Evolutionary conservation across 2,113 vertebrate species (phyloP), one percentile per base, ranked within the genome.

Genomic region (Setophaga petechia): DNA sequence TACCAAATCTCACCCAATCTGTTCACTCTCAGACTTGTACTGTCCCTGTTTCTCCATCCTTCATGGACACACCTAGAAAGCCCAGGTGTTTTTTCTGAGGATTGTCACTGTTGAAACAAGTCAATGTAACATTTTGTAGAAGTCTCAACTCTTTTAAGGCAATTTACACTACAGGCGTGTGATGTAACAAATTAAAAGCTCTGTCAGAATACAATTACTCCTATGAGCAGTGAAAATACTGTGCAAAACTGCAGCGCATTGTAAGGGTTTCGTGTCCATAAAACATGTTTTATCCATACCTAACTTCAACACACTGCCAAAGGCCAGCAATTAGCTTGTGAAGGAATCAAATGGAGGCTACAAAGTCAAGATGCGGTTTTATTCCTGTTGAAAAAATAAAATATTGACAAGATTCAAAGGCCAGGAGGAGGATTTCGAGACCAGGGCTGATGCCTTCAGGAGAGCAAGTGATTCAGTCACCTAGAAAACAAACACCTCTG

Each of bases 1-100:
- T 20, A 78, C 73, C 41, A 52, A 84, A 95, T 84, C 89, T 92
- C 74, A 87, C 65, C 44, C 76, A 27, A 84, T 91, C 93, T 94
- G 21, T 55, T 78, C 4, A 7, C 76, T 63, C 43, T 12, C 65
- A 44, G 74, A 39, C 55, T 22, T 28, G 51, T 13, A 44, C 7
- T 71, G 46, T 33, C 80, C 59, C 52, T 35, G 43, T 92, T 93
- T 93, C 83, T 84, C 91, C 86, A 81, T 65, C 73, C 69, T 74
- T 47, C 9, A 3, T 4, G 17, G 65, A 94, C 84, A 78, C 76
- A 52, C 80, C 89, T 81, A 59, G 33, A 90, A 89, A 78, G 46
- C 30, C 61, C 47, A 67, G 61, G 61, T 90, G 63, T 30, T 89
- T 85, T 62, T 92, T 19, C 43, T 41, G 66, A 55, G 47, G 43